A percentile compares a stretch with the other conserved stretches of the same genome.
Conservation (phyloP, 1,140 invertebrate genomes). For the Tetramorium parvispinum region DNA sequence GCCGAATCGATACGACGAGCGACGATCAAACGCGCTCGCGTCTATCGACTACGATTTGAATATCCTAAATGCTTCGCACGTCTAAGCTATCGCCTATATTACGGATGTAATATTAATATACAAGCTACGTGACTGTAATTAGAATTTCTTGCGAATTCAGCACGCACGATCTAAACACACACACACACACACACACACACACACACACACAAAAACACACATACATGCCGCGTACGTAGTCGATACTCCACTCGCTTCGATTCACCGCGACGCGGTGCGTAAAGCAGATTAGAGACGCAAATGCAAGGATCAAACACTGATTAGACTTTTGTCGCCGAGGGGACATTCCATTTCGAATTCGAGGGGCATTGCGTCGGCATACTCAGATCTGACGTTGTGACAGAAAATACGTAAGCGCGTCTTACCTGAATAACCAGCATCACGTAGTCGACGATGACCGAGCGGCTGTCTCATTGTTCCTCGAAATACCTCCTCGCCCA, state of each 20-base stretch:
- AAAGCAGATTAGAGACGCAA: neutral
- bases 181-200: neutral
- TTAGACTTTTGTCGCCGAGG: neutral
- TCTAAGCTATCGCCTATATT: conserved; percentile 21
- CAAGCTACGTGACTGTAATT: conserved; percentile 45
- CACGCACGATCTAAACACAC: neutral
- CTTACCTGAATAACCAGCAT: neutral
- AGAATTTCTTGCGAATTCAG: conserved; percentile 33
- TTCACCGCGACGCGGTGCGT: no score
- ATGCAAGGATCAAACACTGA: neutral
- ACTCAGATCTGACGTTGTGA: neutral
- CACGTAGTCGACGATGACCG: neutral
- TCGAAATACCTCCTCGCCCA: neutral
- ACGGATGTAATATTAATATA: conserved; percentile 50
- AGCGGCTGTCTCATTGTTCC: neutral
- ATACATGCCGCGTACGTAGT: neutral
- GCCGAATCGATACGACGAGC: conserved; percentile 5
- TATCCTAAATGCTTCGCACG: conserved; percentile 50
- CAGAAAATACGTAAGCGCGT: neutral
- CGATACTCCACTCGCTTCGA: neutral
- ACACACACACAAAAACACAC: neutral
- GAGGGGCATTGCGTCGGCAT: neutral
- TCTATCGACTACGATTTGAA: neutral
- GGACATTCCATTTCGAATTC: neutral
- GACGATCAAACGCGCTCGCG: neutral